phyloP scores from a whole-genome alignment of 1,140 invertebrate genomes.

The Brachionus koreanus region DNA sequence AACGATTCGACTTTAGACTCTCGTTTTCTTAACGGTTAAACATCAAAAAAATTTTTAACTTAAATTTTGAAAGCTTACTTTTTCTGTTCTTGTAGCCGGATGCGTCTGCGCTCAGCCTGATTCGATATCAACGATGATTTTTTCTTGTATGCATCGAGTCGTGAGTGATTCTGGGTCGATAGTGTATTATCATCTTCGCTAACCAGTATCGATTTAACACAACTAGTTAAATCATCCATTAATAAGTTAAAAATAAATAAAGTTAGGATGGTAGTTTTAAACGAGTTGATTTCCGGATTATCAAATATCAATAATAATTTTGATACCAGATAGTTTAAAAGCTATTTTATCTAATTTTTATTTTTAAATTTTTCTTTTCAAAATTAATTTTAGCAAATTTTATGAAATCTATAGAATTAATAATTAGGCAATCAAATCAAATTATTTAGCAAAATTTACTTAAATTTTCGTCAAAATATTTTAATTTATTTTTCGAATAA shows the following conservation, averaged over 20 bases:
- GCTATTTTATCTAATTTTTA: conserved; percentile 26
- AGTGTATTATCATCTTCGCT: not conserved
- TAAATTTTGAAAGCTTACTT: not conserved
- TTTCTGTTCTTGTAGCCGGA: not conserved
- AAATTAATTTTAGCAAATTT: not conserved
- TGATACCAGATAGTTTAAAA: not conserved
- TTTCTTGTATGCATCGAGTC: not conserved
- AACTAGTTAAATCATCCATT: conserved; percentile 36
- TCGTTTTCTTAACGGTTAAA: conserved; percentile 1
- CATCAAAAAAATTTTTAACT: not conserved
- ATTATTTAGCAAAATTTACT: not conserved
- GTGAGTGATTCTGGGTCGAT: not conserved
- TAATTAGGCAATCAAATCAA: not conserved
- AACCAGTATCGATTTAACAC: conserved; percentile 18
- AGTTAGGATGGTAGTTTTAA: not conserved
- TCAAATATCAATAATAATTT: not conserved
- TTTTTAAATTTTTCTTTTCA: not conserved
- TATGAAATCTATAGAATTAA: not conserved
- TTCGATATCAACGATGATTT: not conserved
- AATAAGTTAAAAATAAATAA: not conserved
- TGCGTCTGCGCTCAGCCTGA: not conserved
- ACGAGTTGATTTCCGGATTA: conserved; percentile 11
- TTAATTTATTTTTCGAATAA: too few species aligned
- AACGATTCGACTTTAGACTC: not conserved
- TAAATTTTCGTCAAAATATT: not conserved